A percentile compares a stretch with the other conserved stretches of the same genome.
Evolutionary conservation across 2,113 vertebrate genomes (phyloP).

Genomic region (Paramisgurnus dabryanus): DNA sequence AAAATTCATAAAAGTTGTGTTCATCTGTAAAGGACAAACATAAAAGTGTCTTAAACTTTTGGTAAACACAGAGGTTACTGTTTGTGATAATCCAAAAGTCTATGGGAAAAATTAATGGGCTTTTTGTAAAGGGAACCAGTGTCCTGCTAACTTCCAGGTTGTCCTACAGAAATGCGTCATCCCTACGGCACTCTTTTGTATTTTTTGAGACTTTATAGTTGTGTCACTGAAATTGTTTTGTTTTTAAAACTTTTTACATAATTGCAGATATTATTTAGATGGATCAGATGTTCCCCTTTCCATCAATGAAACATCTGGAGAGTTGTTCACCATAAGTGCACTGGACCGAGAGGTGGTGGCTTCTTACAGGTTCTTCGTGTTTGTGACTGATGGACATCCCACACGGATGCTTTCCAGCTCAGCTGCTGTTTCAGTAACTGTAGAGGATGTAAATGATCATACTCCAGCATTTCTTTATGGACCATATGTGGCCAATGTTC

Average conservation of each 20-base stretch:
- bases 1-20: no score
- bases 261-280: conserved; percentile 69
- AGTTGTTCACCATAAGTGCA: conserved; percentile 64
- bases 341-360: conserved; percentile 71
- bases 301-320: conserved; percentile 70
- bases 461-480: conserved; percentile 71
- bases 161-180: no score
- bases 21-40: no score
- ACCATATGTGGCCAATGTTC: conserved; percentile 74
- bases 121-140: no score
- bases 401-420: conserved; percentile 67
- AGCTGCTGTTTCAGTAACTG: conserved; percentile 64
- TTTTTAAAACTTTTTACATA: background rate
- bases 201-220: background rate
- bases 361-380: conserved; percentile 67
- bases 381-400: conserved; percentile 64
- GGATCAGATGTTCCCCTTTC: conserved; percentile 62
- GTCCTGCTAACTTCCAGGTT: no score
- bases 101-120: no score
- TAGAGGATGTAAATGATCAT: conserved; percentile 75
- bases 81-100: no score
- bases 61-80: no score
- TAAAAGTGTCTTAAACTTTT: no score
- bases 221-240: background rate
- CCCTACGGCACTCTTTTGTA: no score